Percentiles rank a stretch among this genome's conserved stretches.
These are phyloP conservation scores for Trisateles emortualis DNA, from an alignment of 2,888 invertebrate species.

Conservation along the genomic window DNA sequence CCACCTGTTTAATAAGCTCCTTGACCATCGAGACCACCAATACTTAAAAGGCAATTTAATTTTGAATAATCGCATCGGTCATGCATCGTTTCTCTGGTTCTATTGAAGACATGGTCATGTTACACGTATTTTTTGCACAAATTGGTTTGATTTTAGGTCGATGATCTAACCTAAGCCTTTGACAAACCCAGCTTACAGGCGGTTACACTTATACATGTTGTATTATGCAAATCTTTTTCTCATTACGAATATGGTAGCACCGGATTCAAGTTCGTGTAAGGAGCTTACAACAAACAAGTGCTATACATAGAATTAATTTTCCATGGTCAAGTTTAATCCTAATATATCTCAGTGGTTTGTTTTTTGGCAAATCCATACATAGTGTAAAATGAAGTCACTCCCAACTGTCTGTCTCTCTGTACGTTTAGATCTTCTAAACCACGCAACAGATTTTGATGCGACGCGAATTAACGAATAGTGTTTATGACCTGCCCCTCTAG, in stretches of 20 bases:
- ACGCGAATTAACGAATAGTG: too few relatives aligned
- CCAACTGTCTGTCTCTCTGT: not conserved
- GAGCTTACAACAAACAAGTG: conserved; percentile 46
- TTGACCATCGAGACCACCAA: too few relatives aligned
- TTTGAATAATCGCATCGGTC: too few relatives aligned
- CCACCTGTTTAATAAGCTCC: too few relatives aligned
- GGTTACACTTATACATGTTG: conserved; percentile 61
- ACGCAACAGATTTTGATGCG: too few relatives aligned
- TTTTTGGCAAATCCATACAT: not conserved
- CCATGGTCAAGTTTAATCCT: conserved; percentile 47
- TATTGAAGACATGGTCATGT: too few relatives aligned
- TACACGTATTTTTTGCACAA: too few relatives aligned
- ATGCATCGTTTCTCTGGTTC: too few relatives aligned
- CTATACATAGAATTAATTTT: conserved; percentile 40
- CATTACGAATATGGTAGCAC: conserved; percentile 52
- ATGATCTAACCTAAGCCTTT: not conserved
- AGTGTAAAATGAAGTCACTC: too few relatives aligned
- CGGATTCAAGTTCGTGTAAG: conserved; percentile 47
- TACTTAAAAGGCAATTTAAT: too few relatives aligned
- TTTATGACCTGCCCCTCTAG: too few relatives aligned
- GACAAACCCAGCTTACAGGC: conserved; percentile 35
- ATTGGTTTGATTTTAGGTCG: not conserved
- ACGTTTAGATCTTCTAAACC: too few relatives aligned
- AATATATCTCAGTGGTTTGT: not conserved
- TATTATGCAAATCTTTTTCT: conserved; percentile 71